Evolutionary conservation across 30 jellyfish, hydroid and myxozoan species (phyloP).

Genomic region (Hydra vulgaris): DNA sequence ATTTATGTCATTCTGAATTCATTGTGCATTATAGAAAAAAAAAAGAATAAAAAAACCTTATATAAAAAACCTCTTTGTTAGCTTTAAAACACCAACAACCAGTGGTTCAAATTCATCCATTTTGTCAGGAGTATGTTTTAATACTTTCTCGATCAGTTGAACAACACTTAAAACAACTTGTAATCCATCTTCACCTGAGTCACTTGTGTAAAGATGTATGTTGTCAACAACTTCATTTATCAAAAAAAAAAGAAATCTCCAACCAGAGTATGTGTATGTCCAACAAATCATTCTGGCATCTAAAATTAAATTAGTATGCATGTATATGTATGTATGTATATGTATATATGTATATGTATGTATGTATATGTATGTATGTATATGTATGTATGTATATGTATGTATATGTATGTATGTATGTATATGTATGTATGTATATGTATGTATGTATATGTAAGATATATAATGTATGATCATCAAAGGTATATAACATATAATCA

Average conservation of each 20-base stretch:
- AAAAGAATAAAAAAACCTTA: neutral
- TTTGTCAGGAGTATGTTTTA: conserved; percentile 7
- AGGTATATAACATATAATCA: no score
- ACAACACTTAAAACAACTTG: neutral
- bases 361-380: no score
- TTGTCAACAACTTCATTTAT: conserved; percentile 2
- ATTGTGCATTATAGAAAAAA: no score
- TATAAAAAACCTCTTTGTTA: conserved; percentile 9
- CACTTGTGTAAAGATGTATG: conserved; percentile 9
- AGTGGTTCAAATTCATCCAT: conserved; percentile 28
- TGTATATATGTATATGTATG: no score
- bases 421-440: no score
- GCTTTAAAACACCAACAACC: conserved; percentile 4
- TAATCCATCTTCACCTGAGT: conserved; percentile 25
- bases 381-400: no score
- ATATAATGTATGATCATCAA: no score
- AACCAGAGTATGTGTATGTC: conserved; percentile 59
- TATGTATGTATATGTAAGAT: no score
- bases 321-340: no score
- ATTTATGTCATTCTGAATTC: no score
- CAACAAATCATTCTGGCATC: conserved; percentile 57
- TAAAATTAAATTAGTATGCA: neutral
- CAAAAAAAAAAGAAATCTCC: conserved; percentile 42
- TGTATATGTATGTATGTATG: no score
- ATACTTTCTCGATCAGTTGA: neutral